phyloP scores from a whole-genome alignment of 2,797 vertebrate species.

The Calcarius lapponicus region DNA sequence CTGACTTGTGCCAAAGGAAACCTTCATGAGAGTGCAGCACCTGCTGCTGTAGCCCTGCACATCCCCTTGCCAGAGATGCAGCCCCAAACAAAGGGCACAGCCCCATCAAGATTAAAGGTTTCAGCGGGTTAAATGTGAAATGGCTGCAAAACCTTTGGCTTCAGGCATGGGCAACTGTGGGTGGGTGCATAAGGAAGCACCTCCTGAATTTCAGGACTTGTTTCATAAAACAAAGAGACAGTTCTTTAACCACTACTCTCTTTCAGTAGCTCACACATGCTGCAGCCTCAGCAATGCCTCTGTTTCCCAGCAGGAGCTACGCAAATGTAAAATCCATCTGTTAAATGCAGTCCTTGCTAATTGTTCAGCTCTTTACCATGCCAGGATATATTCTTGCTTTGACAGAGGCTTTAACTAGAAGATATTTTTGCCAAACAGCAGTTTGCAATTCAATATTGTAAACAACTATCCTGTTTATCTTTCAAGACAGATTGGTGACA shows the following conservation, averaged over 20 bases:
- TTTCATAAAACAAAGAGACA: background rate
- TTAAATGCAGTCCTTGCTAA: background rate
- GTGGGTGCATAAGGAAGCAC: background rate
- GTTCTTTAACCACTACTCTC: background rate
- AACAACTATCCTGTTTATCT: background rate
- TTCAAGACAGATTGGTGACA: background rate
- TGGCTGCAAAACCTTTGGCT: background rate
- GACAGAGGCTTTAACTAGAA: background rate
- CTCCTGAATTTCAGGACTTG: background rate
- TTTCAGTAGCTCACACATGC: background rate
- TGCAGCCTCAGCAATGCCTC: background rate
- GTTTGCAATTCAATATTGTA: background rate
- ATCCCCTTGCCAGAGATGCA: background rate
- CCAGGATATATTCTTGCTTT: background rate
- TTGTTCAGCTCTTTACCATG: background rate
- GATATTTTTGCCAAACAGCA: background rate
- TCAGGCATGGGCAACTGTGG: background rate
- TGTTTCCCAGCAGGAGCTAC: background rate
- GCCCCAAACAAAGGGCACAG: background rate
- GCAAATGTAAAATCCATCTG: background rate
- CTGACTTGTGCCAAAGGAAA: background rate
- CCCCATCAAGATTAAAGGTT: background rate
- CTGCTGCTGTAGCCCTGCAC: background rate
- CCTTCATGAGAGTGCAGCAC: fast-evolving
- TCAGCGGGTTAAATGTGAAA: background rate